These are phyloP conservation scores for Agriopis leucophaearia DNA, from an alignment of 2,888 invertebrate genomes.

Conservation along the genomic window DNA sequence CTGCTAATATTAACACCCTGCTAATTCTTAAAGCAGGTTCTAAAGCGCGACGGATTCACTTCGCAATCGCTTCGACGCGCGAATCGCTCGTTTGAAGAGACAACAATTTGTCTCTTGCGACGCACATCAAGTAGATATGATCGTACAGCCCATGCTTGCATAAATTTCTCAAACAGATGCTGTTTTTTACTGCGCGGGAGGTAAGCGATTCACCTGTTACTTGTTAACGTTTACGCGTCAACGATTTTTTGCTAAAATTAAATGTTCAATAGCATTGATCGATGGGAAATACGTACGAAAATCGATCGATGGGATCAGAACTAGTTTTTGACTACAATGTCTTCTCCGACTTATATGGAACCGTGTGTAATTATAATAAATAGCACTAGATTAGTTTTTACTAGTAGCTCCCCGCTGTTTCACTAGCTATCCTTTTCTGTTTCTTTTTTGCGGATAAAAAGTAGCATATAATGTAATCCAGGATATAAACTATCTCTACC, in stretches of 20 bases:
- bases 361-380: background rate
- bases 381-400: too few relatives aligned
- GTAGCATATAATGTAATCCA: too few relatives aligned
- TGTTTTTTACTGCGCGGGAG: constrained; percentile 76
- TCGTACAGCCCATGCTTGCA: constrained; percentile 76
- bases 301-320: constrained; percentile 19
- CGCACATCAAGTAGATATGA: constrained; percentile 82
- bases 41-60: constrained; percentile 49
- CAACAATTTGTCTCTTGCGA: constrained; percentile 82
- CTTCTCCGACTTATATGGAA: background rate
- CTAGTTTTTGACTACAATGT: constrained; percentile 26
- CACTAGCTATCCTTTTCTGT: background rate
- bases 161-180: constrained; percentile 78
- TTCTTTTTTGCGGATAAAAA: background rate
- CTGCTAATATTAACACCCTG: background rate
- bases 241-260: constrained; percentile 78
- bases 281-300: constrained; percentile 63
- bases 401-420: too few relatives aligned
- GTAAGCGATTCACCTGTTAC: constrained; percentile 79
- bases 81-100: constrained; percentile 72
- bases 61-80: constrained; percentile 68
- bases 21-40: constrained; percentile 50
- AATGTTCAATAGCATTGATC: constrained; percentile 71
- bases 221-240: constrained; percentile 69
- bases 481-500: background rate